Conservation (phyloP, 1,140 invertebrate species). For the Lethrus apterus region DNA sequence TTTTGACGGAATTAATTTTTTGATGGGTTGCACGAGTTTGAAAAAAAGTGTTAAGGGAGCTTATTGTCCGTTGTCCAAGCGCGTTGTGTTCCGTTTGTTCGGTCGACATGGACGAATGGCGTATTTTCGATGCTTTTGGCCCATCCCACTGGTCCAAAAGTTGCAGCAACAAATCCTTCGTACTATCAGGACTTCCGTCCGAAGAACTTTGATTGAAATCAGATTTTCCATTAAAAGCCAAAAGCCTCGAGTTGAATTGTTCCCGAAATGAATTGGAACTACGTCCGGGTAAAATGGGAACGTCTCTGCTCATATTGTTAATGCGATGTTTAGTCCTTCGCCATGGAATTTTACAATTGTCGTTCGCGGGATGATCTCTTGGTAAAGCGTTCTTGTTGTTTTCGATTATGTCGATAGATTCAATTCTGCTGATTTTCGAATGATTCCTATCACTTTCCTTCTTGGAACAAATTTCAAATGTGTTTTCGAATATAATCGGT, state of each 20-base stretch:
- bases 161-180: constrained; percentile 64
- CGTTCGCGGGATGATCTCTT: constrained; percentile 22
- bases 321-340: constrained; percentile 52
- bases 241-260: constrained; percentile 20
- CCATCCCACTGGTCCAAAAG: constrained; percentile 65
- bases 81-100: constrained; percentile 50
- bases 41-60: constrained; percentile 60
- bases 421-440: neutral
- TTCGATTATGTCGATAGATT: neutral
- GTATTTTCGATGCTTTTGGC: constrained; percentile 37
- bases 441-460: neutral
- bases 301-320: constrained; percentile 53
- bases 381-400: constrained; percentile 27
- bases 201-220: neutral
- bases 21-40: constrained; percentile 51
- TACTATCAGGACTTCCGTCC: constrained; percentile 50
- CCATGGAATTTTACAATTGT: constrained; percentile 44
- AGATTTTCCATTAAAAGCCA: constrained; percentile 13
- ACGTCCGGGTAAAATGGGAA: constrained; percentile 47
- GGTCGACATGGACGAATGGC: constrained; percentile 50
- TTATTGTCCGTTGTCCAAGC: constrained; percentile 52
- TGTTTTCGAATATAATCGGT: constrained; percentile 14
- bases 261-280: constrained; percentile 20
- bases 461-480: neutral
- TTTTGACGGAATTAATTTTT: constrained; percentile 2